These are phyloP conservation scores for Scolopax bukidnonensis DNA, from an alignment of 2,797 vertebrate species.

Conservation along the genomic window DNA sequence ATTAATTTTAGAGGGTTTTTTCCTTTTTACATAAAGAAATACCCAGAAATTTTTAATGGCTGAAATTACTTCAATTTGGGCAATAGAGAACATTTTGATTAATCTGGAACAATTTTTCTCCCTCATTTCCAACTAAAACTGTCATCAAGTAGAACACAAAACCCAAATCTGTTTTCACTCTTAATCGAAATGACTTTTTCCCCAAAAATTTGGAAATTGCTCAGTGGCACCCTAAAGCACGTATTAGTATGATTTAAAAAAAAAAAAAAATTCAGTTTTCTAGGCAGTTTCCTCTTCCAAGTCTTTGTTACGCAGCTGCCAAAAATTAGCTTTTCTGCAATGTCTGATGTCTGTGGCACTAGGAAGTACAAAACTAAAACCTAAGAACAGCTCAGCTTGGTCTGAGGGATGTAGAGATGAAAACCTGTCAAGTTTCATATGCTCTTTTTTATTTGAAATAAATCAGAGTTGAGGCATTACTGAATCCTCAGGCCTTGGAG, in stretches of 20 bases:
- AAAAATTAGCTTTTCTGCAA: neutral
- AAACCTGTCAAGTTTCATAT: neutral
- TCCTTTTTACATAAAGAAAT: neutral
- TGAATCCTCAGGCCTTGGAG: neutral
- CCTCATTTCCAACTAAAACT: slow-evolving; percentile 20
- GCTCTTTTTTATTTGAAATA: neutral
- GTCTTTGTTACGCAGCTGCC: neutral
- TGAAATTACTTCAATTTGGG: neutral
- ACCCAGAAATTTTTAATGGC: neutral
- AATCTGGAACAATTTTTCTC: neutral
- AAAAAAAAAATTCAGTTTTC: neutral
- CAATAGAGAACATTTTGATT: neutral
- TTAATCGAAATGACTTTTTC: neutral
- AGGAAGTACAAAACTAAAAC: neutral
- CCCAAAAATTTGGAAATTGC: neutral
- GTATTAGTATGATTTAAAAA: neutral
- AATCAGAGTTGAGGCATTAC: neutral
- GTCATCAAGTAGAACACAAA: slow-evolving; percentile 11
- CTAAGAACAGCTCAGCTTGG: neutral
- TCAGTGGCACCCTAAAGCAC: neutral
- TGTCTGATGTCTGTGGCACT: neutral
- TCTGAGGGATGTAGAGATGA: neutral
- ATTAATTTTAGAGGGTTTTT: neutral
- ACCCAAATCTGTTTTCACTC: neutral
- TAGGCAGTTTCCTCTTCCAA: neutral